Evolutionary conservation across 2,888 invertebrate genomes (phyloP).

Genomic region (Tupiocoris notatus): DNA sequence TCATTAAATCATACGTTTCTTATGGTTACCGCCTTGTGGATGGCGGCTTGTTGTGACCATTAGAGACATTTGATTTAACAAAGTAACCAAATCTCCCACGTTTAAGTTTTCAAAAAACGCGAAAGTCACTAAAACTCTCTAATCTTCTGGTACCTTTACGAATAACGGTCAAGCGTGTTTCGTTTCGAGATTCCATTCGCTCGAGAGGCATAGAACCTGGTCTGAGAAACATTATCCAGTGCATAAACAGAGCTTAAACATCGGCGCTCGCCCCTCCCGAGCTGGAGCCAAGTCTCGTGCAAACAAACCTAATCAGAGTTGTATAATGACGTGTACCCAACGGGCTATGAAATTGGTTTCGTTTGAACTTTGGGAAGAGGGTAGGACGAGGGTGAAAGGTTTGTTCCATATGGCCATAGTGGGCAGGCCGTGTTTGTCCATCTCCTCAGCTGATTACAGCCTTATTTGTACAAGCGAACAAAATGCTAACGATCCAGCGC

Average conservation of each 20-base stretch:
- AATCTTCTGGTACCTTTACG: no score
- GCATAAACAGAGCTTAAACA: constrained; percentile 38
- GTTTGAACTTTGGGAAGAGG: constrained; percentile 20
- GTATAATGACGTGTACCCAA: constrained; percentile 39
- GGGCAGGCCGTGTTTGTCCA: constrained; percentile 29
- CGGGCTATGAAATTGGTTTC: constrained; percentile 41
- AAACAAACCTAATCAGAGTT: constrained; percentile 42
- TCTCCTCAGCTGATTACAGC: constrained; percentile 29
- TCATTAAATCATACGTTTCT: no score
- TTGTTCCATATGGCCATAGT: constrained; percentile 4
- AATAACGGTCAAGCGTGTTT: no score
- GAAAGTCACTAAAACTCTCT: no score
- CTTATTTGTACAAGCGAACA: constrained; percentile 5
- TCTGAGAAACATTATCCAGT: constrained; percentile 3
- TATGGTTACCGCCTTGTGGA: no score
- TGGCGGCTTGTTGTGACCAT: no score
- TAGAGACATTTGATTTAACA: no score
- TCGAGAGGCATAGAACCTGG: not conserved
- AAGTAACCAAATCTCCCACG: no score
- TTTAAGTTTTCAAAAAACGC: no score
- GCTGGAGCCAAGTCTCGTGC: constrained; percentile 12
- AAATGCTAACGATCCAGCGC: constrained; percentile 13
- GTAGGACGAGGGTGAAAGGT: not conserved
- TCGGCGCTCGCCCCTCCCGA: constrained; percentile 21
- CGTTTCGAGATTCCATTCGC: not conserved